phyloP scores from a whole-genome alignment of 2,113 vertebrate species.

The Trichechus manatus region DNA sequence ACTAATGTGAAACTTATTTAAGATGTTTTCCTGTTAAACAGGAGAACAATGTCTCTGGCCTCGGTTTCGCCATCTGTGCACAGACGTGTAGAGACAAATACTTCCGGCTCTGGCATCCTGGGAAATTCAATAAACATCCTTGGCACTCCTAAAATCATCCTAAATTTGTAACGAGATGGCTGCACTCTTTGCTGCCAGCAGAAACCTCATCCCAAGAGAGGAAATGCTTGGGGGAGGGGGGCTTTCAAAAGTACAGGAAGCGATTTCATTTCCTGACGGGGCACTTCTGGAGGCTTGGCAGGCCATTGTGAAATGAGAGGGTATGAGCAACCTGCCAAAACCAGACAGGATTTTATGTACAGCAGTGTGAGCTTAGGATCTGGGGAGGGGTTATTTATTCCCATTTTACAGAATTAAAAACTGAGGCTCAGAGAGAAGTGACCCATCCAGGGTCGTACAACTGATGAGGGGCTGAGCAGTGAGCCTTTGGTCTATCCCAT shows the following conservation, averaged over 20 bases:
- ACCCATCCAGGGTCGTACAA: neutral
- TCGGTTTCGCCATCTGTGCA: neutral
- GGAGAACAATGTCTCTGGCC: neutral
- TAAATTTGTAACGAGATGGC: neutral
- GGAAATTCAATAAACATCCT: neutral
- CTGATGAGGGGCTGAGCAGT: neutral
- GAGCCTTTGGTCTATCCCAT: neutral
- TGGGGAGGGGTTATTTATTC: too few species aligned
- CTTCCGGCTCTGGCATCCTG: neutral
- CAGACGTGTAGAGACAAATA: neutral
- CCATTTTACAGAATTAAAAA: neutral
- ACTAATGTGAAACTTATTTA: neutral
- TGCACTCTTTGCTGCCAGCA: neutral
- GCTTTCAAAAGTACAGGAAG: neutral
- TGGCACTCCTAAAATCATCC: neutral
- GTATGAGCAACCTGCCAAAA: neutral
- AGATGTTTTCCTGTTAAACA: neutral
- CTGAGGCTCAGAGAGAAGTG: neutral
- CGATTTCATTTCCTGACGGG: neutral
- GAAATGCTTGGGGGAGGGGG: neutral
- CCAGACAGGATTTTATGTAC: neutral
- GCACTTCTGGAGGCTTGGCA: neutral
- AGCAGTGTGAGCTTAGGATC: neutral
- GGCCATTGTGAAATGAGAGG: neutral
- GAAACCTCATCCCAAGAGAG: neutral